Conservation (phyloP, 2,888 invertebrate species). For the Chouioia cunea region DNA sequence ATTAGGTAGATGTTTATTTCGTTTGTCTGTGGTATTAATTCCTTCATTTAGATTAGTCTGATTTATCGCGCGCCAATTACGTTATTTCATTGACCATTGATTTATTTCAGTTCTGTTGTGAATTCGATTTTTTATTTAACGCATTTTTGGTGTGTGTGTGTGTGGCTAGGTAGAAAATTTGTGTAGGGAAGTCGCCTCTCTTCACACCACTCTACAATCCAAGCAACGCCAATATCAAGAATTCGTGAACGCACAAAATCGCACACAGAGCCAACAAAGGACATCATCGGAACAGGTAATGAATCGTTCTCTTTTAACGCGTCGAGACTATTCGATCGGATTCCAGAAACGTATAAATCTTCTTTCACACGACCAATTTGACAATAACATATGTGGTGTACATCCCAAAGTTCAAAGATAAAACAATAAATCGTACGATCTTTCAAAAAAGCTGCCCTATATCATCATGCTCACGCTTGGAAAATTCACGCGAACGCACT, state of each 20-base stretch:
- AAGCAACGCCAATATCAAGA: slow-evolving; percentile 67
- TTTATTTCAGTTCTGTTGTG: slow-evolving; percentile 26
- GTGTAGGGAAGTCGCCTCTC: slow-evolving; percentile 68
- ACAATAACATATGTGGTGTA: too few relatives aligned
- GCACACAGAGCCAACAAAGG: slow-evolving; percentile 57
- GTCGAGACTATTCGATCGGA: slow-evolving; percentile 35
- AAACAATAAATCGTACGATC: too few relatives aligned
- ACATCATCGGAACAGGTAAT: slow-evolving; percentile 64
- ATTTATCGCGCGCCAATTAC: background rate
- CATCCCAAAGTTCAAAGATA: too few relatives aligned
- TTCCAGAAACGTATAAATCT: too few relatives aligned
- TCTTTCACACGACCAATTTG: too few relatives aligned
- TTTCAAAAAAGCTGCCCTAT: background rate
- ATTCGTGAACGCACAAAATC: slow-evolving; percentile 63
- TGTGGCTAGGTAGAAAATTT: slow-evolving; percentile 69
- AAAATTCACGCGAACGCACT: background rate
- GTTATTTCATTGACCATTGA: background rate
- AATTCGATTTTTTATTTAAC: slow-evolving; percentile 57
- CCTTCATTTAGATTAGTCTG: too few relatives aligned
- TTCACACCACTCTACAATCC: slow-evolving; percentile 66
- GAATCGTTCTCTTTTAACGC: slow-evolving; percentile 53
- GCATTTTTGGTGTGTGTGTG: slow-evolving; percentile 69
- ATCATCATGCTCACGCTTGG: slow-evolving; percentile 1
- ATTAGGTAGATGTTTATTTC: slow-evolving; percentile 9
- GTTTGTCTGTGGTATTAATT: background rate